Evolutionary conservation across 2,888 invertebrate species (phyloP).

Genomic region (Nymphalis c-album): DNA sequence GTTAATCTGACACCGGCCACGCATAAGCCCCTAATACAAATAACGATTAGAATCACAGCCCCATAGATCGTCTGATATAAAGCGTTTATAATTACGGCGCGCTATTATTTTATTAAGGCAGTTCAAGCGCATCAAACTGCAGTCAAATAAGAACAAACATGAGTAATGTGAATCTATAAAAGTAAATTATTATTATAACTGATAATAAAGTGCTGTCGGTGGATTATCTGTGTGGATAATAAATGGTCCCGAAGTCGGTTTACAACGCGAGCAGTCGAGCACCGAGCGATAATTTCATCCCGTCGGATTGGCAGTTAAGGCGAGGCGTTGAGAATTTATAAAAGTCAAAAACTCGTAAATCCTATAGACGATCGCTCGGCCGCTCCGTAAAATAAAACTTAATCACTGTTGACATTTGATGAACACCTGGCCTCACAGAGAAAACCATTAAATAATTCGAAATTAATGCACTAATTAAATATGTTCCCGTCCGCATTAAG

Average conservation of each 20-base stretch:
- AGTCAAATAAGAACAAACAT: conserved; percentile 79
- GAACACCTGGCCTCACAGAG: conserved; percentile 70
- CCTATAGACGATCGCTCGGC: conserved; percentile 50
- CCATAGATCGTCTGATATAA: conserved; percentile 29
- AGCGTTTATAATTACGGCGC: conserved; percentile 37
- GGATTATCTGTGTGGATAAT: conserved; percentile 77
- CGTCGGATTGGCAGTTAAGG: conserved; percentile 71
- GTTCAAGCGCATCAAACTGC: conserved; percentile 69
- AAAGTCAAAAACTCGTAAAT: conserved; percentile 78
- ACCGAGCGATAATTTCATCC: conserved; percentile 69
- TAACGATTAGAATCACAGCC: conserved; percentile 49
- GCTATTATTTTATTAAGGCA: conserved; percentile 71
- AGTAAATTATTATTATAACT: conserved; percentile 81
- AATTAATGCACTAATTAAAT: conserved; percentile 79
- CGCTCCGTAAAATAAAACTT: conserved; percentile 70
- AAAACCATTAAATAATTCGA: conserved; percentile 71
- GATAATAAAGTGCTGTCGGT: conserved; percentile 79
- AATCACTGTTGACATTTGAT: conserved; percentile 78
- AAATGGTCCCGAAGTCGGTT: conserved; percentile 68
- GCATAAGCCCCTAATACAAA: conserved; percentile 54
- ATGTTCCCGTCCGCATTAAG: conserved; percentile 73
- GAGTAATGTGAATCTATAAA: conserved; percentile 79
- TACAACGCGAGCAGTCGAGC: conserved; percentile 66
- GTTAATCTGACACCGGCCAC: conserved; percentile 54
- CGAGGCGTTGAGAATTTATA: conserved; percentile 72